Conservation (phyloP, 2,797 vertebrate species). For the Sparidentex hasta region DNA sequence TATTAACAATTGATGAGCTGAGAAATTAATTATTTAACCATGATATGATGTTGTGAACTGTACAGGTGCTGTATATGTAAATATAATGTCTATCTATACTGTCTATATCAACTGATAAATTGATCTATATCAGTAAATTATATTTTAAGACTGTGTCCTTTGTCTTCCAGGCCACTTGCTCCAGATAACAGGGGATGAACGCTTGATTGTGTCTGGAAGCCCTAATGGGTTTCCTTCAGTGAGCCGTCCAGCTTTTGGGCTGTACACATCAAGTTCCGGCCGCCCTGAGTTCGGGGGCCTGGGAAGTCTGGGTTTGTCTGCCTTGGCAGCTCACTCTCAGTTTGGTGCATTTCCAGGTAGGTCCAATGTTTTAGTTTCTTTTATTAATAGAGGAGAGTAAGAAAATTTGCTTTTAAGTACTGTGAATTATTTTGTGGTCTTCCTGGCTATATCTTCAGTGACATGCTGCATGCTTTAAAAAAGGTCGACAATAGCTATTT, state of each 20-base stretch:
- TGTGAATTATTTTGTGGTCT: not conserved
- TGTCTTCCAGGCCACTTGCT: constrained; percentile 86
- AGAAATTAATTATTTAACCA: not conserved
- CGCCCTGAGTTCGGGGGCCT: constrained; percentile 91
- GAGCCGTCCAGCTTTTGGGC: constrained; percentile 88
- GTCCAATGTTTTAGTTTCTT: not conserved
- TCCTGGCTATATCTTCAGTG: not conserved
- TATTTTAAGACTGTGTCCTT: constrained; percentile 8
- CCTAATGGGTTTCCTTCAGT: constrained; percentile 89
- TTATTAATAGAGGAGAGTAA: not conserved
- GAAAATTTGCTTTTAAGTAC: not conserved
- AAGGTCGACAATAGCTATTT: not conserved
- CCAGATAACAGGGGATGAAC: constrained; percentile 84
- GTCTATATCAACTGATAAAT: not conserved
- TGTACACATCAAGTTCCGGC: constrained; percentile 88
- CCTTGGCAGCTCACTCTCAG: constrained; percentile 87
- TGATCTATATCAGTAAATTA: not conserved
- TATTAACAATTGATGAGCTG: not conserved
- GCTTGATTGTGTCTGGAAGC: constrained; percentile 86
- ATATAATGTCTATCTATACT: no score
- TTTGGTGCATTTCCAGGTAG: constrained; percentile 90
- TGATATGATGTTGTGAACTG: not conserved
- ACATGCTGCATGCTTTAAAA: not conserved
- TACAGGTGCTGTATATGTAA: no score
- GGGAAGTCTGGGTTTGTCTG: constrained; percentile 89